These are phyloP conservation scores for Geodia barretti DNA, from an alignment of 37 sponge, comb jelly and placozoan genomes.

Conservation along the genomic window DNA sequence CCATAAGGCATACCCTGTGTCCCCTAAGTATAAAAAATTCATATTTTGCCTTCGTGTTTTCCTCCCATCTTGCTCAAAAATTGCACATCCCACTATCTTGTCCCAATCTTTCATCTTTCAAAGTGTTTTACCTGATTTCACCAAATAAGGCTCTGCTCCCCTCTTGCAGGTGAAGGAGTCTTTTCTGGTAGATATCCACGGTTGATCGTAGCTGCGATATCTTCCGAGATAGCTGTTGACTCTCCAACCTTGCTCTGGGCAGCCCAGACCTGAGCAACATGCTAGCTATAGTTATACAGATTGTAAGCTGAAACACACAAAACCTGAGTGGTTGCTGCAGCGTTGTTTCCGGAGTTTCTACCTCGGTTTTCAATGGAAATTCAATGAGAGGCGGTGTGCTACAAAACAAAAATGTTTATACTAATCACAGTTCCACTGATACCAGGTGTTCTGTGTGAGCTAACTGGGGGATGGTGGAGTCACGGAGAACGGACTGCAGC, in stretches of 20 bases:
- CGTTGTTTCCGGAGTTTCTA: background rate
- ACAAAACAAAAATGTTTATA: background rate
- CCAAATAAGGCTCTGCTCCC: background rate
- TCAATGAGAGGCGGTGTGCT: constrained; percentile 12
- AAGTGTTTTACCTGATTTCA: background rate
- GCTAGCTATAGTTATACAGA: background rate
- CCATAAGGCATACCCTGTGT: constrained; percentile 15
- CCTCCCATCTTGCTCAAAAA: too few relatives aligned
- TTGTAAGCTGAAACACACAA: background rate
- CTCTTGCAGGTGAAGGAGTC: background rate
- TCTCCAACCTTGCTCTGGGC: background rate
- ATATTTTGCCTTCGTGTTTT: too few relatives aligned
- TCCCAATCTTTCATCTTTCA: background rate
- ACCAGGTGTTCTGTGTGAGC: too few relatives aligned
- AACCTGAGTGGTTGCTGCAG: background rate
- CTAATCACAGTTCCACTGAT: too few relatives aligned
- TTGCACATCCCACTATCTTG: background rate
- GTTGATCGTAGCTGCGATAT: background rate
- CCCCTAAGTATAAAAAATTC: constrained; percentile 28
- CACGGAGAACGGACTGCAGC: constrained; percentile 5
- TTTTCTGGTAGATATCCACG: constrained; percentile 24
- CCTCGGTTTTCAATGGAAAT: constrained; percentile 11
- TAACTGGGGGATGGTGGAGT: constrained; percentile 28
- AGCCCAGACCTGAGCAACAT: background rate
- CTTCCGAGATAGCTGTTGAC: constrained; percentile 18